Percentiles rank a stretch among this genome's conserved stretches.
Evolutionary conservation across 2,888 invertebrate species (phyloP).

Genomic region (Empis stercorea): DNA sequence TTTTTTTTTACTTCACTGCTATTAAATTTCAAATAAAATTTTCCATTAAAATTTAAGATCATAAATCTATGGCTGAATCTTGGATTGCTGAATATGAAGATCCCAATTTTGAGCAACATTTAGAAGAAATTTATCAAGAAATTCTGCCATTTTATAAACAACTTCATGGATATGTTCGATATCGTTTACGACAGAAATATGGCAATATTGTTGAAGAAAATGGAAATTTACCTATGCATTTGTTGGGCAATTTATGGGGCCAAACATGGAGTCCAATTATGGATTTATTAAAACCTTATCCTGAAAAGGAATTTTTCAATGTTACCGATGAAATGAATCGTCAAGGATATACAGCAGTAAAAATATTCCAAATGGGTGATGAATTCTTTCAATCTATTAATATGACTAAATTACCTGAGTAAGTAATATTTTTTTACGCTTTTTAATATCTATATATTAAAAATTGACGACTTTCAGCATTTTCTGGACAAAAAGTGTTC

Average conservation of each 20-base stretch:
- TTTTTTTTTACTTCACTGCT: background rate
- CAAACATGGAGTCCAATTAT: conserved; percentile 51
- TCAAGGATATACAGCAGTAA: conserved; percentile 56
- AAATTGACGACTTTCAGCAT: conserved; percentile 28
- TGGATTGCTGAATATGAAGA: conserved; percentile 64
- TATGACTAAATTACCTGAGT: conserved; percentile 56
- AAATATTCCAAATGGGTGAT: conserved; percentile 72
- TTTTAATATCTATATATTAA: background rate
- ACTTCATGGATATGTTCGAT: conserved; percentile 69
- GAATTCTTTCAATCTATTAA: conserved; percentile 74
- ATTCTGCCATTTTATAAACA: conserved; percentile 69
- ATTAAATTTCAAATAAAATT: background rate
- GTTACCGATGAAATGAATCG: conserved; percentile 55
- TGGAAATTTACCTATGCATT: conserved; percentile 66
- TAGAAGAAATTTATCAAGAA: conserved; percentile 54
- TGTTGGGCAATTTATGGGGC: conserved; percentile 72
- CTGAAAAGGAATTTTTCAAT: conserved; percentile 54
- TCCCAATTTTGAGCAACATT: conserved; percentile 50
- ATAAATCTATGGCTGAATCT: conserved; percentile 51
- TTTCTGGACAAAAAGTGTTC: conserved; percentile 75
- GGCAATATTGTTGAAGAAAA: conserved; percentile 49
- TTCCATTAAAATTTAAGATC: conserved; percentile 40
- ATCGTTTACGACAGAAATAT: conserved; percentile 54
- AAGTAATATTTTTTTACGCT: conserved; percentile 2
- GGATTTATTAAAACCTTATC: conserved; percentile 54